These are phyloP conservation scores for Raja brachyura DNA, from an alignment of 2,113 vertebrate species.

Conservation along the genomic window DNA sequence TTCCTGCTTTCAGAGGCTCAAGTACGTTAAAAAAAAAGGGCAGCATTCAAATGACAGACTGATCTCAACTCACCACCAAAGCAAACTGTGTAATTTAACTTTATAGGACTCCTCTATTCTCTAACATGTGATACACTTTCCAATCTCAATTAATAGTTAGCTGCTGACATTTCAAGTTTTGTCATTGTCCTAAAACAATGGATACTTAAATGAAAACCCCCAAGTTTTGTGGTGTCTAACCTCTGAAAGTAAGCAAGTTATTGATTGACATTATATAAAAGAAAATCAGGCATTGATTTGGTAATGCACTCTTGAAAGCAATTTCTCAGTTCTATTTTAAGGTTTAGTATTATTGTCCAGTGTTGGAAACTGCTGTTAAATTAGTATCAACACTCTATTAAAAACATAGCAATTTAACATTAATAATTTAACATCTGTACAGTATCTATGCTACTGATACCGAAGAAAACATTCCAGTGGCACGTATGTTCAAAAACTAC, in stretches of 20 bases:
- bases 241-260: background rate
- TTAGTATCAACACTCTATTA: background rate
- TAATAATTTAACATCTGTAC: background rate
- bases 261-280: background rate
- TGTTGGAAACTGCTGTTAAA: background rate
- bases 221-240: background rate
- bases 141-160: background rate
- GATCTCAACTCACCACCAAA: background rate
- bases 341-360: background rate
- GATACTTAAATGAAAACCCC: background rate
- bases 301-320: background rate
- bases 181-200: background rate
- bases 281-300: background rate
- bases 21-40: background rate
- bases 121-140: background rate
- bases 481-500: background rate
- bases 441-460: background rate
- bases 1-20: background rate
- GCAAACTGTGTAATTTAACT: background rate
- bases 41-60: background rate
- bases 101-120: background rate
- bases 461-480: background rate
- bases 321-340: slow-evolving; percentile 1
- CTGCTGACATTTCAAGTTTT: background rate
- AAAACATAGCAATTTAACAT: background rate